Evolutionary conservation across 1,140 invertebrate genomes (phyloP), one percentile per base, ranked within the genome.

Genomic region (Cydia pomonella): DNA sequence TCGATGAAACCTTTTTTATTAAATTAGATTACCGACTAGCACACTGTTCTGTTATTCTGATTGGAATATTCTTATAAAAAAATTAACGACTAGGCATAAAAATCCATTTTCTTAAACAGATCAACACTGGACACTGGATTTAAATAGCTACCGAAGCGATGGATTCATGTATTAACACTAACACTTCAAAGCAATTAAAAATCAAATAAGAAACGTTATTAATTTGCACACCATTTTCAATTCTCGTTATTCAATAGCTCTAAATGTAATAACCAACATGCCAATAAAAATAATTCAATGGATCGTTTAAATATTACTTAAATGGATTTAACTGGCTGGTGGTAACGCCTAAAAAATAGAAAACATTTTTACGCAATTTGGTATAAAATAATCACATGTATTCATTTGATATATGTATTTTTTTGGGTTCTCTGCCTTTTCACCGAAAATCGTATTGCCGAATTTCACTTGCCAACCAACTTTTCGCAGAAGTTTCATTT

Each of bases 151-250:
- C 13, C 2, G 41, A 16, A 13, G 41, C 41, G 41, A 12, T 44
- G 41, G 12, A 44, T 44, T 44, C 13, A 41, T 41, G 3, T 10
- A 41, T 2, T n/a, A 50, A 3, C 47, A 50, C 13, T 33, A 69
- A 69, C 64, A 18, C 63, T 64, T 64, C 25, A 29, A 29, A 69
- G 27, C 29, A 29, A 29, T 64, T 27, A 64, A 33, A 69, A 18
- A 38, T 69, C n/a, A 6, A 69, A 41, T 41, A 38, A 21, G 16
- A 7, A 69, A 69, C 29, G 29, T 69, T 18, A 69, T 18, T 18
- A 69, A 69, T 69, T 33, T 69, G 64, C 29, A 69, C 64, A 18
- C 29, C 29, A 38, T 9, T 69, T 69, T 33, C 6, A 69, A 33
- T 18, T 69, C 64, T 21, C 29, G 64, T 69, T 69, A 9, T 38